Percentiles rank a stretch among this genome's conserved stretches.
phyloP scores from a whole-genome alignment of 1,140 invertebrate genomes.

The Nasonia vitripennis region DNA sequence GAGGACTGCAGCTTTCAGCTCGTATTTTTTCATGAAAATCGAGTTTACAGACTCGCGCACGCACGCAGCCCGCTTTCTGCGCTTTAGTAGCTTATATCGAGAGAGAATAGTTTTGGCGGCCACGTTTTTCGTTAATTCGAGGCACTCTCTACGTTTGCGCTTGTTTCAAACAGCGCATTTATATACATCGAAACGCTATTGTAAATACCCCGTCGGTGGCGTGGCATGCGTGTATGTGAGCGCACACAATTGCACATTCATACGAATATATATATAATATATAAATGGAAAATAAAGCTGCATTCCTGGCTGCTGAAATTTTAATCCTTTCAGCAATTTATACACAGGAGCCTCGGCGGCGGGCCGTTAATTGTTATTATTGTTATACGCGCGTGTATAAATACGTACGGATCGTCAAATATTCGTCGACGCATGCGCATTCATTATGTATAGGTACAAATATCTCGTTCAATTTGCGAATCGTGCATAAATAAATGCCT shows the following conservation, averaged over 20 bases:
- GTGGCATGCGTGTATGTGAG: too few species aligned
- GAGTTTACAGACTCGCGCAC: background rate
- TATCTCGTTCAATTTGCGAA: too few species aligned
- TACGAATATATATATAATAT: too few species aligned
- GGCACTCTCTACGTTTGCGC: background rate
- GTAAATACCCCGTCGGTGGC: background rate
- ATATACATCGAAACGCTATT: background rate
- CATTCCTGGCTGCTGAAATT: background rate
- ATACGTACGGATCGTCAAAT: too few species aligned
- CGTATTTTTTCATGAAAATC: constrained; percentile 39
- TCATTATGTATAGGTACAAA: too few species aligned
- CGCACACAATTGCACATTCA: too few species aligned
- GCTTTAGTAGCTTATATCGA: background rate
- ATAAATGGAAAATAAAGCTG: background rate
- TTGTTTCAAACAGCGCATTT: background rate
- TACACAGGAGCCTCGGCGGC: too few species aligned
- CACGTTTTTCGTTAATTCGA: background rate
- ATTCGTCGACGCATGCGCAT: too few species aligned
- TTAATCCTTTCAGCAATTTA: background rate
- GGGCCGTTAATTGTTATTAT: too few species aligned
- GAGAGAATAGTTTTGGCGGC: background rate
- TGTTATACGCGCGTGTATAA: too few species aligned
- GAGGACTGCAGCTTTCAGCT: constrained; percentile 10
- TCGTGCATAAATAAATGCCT: too few species aligned
- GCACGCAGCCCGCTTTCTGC: background rate